These are phyloP conservation scores for Stegophylla sp. DNA, from an alignment of 2,888 invertebrate genomes.

Conservation along the genomic window DNA sequence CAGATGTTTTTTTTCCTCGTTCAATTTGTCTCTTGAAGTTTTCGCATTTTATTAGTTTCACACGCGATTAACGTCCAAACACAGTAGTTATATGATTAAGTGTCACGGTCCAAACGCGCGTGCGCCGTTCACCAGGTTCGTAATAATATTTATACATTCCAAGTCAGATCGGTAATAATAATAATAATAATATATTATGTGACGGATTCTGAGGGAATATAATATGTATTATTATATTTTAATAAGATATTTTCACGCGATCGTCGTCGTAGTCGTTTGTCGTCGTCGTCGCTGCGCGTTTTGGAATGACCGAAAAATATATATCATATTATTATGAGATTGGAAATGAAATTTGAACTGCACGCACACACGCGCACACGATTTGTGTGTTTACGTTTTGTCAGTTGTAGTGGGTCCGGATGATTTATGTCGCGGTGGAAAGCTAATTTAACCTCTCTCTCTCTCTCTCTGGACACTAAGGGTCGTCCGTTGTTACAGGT, in stretches of 20 bases:
- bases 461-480: too few relatives aligned
- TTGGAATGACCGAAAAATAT: background rate
- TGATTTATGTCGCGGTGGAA: constrained; percentile 40
- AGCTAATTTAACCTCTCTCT: constrained; percentile 50
- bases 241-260: constrained; percentile 20
- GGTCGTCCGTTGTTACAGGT: constrained; percentile 44
- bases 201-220: constrained; percentile 12
- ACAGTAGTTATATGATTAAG: constrained; percentile 17
- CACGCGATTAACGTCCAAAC: constrained; percentile 29
- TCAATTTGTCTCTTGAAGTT: constrained; percentile 36
- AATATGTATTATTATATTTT: constrained; percentile 1
- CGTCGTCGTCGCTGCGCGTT: too few relatives aligned
- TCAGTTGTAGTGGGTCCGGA: constrained; percentile 4
- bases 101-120: background rate
- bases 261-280: background rate
- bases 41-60: constrained; percentile 47
- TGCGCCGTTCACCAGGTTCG: background rate
- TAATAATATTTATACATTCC: too few relatives aligned
- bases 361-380: background rate
- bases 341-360: constrained; percentile 28
- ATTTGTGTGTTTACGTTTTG: constrained; percentile 36
- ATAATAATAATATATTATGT: constrained; percentile 17
- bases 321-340: background rate
- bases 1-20: constrained; percentile 8
- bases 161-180: too few relatives aligned